These are phyloP conservation scores for Datnioides undecimradiatus DNA, from an alignment of 2,113 vertebrate species.

Conservation along the genomic window DNA sequence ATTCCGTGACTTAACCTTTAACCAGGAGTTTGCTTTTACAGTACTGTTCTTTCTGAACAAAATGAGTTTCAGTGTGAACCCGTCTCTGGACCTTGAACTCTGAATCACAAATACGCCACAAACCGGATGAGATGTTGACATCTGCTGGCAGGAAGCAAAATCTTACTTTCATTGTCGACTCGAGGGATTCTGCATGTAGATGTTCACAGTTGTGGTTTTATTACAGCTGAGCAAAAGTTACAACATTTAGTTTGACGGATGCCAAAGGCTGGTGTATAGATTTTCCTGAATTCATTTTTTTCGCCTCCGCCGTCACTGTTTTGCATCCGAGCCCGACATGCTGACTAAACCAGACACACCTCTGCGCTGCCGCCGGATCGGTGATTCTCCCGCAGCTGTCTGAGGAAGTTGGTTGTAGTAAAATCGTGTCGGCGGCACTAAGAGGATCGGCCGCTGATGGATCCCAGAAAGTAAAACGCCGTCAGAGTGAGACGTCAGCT, in stretches of 20 bases:
- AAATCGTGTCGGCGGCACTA: slow-evolving; percentile 29
- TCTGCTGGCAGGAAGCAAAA: not conserved
- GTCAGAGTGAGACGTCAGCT: not conserved
- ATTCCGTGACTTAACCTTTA: not conserved
- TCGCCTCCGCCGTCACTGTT: slow-evolving; percentile 19
- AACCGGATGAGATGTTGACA: not conserved
- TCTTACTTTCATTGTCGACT: not conserved
- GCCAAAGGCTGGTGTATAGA: not conserved
- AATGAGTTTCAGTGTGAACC: not conserved
- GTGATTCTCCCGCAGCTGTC: slow-evolving; percentile 4
- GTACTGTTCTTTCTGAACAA: not conserved
- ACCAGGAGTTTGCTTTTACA: not conserved
- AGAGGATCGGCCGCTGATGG: slow-evolving; percentile 31
- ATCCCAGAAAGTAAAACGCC: slow-evolving; percentile 1
- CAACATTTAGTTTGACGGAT: not conserved
- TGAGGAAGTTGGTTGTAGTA: slow-evolving; percentile 15
- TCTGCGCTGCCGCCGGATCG: slow-evolving; percentile 31
- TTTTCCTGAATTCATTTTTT: slow-evolving; percentile 16
- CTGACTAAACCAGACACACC: slow-evolving; percentile 44
- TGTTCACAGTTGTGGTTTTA: not conserved
- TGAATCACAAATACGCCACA: not conserved
- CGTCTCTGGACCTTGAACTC: not conserved
- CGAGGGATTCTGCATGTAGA: not conserved
- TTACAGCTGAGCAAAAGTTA: not conserved
- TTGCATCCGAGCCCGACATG: slow-evolving; percentile 45